These are phyloP conservation scores for Alviniconcha strummeri DNA, from an alignment of 2,888 invertebrate genomes.

Conservation along the genomic window DNA sequence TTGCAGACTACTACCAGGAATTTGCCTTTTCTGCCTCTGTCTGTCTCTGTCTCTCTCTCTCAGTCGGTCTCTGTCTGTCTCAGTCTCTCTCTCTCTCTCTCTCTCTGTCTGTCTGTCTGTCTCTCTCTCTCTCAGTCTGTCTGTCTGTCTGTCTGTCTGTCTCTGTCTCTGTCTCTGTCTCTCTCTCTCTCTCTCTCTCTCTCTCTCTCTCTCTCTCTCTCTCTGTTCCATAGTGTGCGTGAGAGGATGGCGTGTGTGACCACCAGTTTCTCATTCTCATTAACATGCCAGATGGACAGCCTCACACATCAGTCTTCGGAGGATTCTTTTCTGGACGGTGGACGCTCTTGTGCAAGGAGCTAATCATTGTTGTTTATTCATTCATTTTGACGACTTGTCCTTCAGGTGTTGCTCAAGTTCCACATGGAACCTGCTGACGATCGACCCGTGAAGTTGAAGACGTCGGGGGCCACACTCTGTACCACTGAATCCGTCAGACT, in stretches of 20 bases:
- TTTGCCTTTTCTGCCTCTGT: neutral
- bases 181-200: neutral
- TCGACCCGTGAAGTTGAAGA: too few relatives aligned
- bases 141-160: neutral
- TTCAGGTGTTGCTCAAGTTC: too few relatives aligned
- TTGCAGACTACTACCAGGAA: neutral
- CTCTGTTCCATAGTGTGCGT: neutral
- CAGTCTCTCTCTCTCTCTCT: neutral
- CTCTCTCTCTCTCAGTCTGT: neutral
- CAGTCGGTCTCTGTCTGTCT: neutral
- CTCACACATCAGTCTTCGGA: neutral
- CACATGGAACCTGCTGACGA: too few relatives aligned
- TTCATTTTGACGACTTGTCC: neutral
- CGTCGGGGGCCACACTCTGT: too few relatives aligned
- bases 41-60: neutral
- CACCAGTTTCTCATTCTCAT: neutral
- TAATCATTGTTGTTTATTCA: neutral
- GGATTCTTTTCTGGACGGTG: neutral
- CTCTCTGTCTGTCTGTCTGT: constrained; percentile 1
- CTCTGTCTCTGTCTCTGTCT: neutral
- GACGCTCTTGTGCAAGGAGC: too few relatives aligned
- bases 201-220: neutral
- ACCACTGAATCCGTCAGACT: too few relatives aligned
- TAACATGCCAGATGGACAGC: too few relatives aligned
- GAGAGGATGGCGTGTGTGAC: too few relatives aligned